These are phyloP conservation scores for Helicolenus hilgendorfi DNA, from an alignment of 2,797 vertebrate genomes.

Conservation along the genomic window DNA sequence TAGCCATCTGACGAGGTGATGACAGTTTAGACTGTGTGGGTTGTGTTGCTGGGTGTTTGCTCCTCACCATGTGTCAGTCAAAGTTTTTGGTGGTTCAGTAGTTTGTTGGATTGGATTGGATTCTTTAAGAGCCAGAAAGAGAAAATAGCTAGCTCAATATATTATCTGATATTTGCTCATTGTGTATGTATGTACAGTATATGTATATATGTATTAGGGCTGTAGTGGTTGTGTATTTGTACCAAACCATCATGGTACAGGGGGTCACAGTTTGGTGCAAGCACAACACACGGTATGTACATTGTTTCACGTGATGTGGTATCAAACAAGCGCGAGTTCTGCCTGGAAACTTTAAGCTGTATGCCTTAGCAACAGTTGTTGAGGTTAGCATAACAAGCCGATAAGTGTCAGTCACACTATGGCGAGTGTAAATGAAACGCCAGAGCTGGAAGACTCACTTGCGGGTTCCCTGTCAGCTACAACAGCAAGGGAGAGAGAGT, in stretches of 20 bases:
- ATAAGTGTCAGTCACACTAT: no score
- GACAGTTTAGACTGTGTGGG: slow-evolving; percentile 43
- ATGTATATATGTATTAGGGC: not conserved
- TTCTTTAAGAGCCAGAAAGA: not conserved
- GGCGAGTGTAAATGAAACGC: no score
- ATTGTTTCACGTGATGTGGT: not conserved
- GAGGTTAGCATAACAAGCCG: no score
- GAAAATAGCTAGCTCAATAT: not conserved
- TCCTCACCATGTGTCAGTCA: not conserved
- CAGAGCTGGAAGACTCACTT: no score
- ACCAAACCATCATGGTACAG: not conserved
- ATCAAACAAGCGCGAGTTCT: no score
- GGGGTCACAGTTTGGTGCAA: not conserved
- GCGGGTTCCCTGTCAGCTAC: no score
- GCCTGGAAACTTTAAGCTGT: no score
- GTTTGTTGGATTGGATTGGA: not conserved
- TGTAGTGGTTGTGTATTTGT: not conserved
- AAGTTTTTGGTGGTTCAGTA: not conserved
- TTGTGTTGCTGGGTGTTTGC: slow-evolving; percentile 29
- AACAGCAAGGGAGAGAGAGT: no score
- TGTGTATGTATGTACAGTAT: not conserved
- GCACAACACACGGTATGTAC: not conserved
- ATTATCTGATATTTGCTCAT: not conserved
- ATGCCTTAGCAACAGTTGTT: no score
- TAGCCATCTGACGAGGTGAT: slow-evolving; percentile 43